Evolutionary conservation across 2,888 invertebrate species (phyloP), one percentile per base, ranked within the genome.

Genomic region (Pseudococcus viburni): DNA sequence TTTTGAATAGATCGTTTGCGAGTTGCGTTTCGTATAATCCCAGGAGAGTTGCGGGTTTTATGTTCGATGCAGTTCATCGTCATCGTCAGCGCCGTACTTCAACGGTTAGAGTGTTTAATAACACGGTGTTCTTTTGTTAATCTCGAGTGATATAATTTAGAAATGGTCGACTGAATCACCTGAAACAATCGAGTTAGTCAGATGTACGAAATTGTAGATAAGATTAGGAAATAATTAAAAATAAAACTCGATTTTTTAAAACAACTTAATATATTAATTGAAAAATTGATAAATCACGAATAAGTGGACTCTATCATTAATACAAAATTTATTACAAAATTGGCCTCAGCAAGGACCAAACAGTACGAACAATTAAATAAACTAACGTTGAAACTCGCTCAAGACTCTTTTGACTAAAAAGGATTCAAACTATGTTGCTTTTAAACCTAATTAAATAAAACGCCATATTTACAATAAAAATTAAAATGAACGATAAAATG

Each of bases 311-410:
- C 64, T 22, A 64, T 64, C 11, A 64, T 64, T 83, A 46, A 19
- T 83, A 83, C 42, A 83, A 83, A 83, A 83, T 83, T 83, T 83
- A 46, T 83, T 83, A 83, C 46, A 83, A 83, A 83, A 46, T 83
- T n/a, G 42, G 46, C n/a, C 80, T 83, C 4, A 46, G 19, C 19
- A 42, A 33, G 3, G 9, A 83, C 22, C 46, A 46, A 46, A 33
- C 80, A 22, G 9, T 19, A 42, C 19, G 19, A 83, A 83, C 42
- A 83, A 80, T 42, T 33, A 33, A 83, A 83, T 77, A 15, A 46
- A 80, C 80, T 83, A 46, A 83, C 46, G 46, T 46, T 22, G 12
- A 83, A 39, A 42, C 17, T 46, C n/a, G 42, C 42, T 42, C 9
- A 73, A 46, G 42, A 83, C 19, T 83, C 48, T 83, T 33, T 19